Evolutionary conservation across 2,113 vertebrate species (phyloP), one percentile per base, ranked within the genome.

Genomic region (Orycteropus afer): DNA sequence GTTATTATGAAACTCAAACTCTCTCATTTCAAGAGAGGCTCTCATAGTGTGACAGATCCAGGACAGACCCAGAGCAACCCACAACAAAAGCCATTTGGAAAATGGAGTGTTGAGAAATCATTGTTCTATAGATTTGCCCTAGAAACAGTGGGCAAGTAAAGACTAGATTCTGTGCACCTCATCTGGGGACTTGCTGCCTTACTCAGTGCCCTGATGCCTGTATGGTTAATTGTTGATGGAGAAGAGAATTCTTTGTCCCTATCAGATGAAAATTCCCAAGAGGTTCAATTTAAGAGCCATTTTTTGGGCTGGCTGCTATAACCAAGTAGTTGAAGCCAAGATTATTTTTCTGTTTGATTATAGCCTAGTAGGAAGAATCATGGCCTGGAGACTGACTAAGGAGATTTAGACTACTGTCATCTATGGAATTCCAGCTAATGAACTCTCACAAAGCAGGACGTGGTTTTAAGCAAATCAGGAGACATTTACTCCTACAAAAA

Each of bases 1-100:
- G 27, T 79, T 74, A 37, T 95, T 80, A 73, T 69, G 94, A 92
- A 96, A 94, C n/a, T 85, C 90, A 95, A 86, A 94, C 94, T 73
- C 37, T 22, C 40, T 83, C 71, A 23, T 47, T 74, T 40, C 55
- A 85, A 37, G 76, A 47, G 45, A 86, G 82, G 15, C 34, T 90
- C 57, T 61, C 79, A 40, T 9, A 34, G 76, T 57, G 40, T 57
- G 86, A 84, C 15, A 7, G 65, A 47, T 82, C 15, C 11, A 27
- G 88, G 55, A 61, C 1, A 59, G 90, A 69, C 32, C 65, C 45
- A 25, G 57, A 81, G 42, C 88, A 97, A 51, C 89, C 80, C 79
- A 77, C 34, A 57, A 45, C 55, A 83, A 37, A 59, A 71, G 92
- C 86, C 69, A 73, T 67, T 86, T 94, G 82, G 74, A 79, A 93